A percentile compares a stretch with the other conserved stretches of the same genome.
Conservation (phyloP, 2,888 invertebrate genomes). For the Eremobia ochroleuca region DNA sequence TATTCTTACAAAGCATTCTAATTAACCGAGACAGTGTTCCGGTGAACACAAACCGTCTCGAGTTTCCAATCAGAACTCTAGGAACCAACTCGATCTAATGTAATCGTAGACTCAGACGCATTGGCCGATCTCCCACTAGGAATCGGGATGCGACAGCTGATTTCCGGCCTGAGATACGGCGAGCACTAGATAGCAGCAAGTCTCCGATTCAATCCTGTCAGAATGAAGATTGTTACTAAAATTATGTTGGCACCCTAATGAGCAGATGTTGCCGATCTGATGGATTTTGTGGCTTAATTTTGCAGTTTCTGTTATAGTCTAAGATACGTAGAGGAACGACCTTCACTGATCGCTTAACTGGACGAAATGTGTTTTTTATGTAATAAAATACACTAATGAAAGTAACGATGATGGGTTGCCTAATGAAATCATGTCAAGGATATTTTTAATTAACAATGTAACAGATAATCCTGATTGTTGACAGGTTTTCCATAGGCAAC, state of each 20-base stretch:
- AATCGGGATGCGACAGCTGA: constrained; percentile 88
- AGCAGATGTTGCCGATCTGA: constrained; percentile 55
- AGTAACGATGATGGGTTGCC: too few relatives aligned
- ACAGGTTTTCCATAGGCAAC: too few relatives aligned
- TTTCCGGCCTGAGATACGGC: constrained; percentile 82
- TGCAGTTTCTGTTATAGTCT: constrained; percentile 38
- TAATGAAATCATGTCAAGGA: too few relatives aligned
- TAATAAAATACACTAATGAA: too few relatives aligned
- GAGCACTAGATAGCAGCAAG: constrained; percentile 73
- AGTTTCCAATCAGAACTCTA: constrained; percentile 81
- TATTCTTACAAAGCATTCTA: constrained; percentile 79
- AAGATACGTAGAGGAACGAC: too few relatives aligned
- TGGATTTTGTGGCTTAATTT: constrained; percentile 37
- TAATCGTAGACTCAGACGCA: constrained; percentile 83
- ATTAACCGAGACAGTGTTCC: constrained; percentile 82
- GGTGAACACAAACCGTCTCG: constrained; percentile 77
- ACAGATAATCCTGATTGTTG: too few relatives aligned
- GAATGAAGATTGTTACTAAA: constrained; percentile 54
- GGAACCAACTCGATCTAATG: constrained; percentile 83
- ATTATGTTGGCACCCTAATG: constrained; percentile 57
- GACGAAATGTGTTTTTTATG: too few relatives aligned
- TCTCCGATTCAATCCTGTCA: constrained; percentile 66
- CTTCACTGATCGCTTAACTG: too few relatives aligned
- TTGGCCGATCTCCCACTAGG: constrained; percentile 86
- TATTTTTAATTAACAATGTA: too few relatives aligned